A percentile compares a stretch with the other conserved stretches of the same genome.
These are phyloP conservation scores for Drosophila takahashii DNA, from an alignment of 1,140 invertebrate genomes.

Conservation along the genomic window DNA sequence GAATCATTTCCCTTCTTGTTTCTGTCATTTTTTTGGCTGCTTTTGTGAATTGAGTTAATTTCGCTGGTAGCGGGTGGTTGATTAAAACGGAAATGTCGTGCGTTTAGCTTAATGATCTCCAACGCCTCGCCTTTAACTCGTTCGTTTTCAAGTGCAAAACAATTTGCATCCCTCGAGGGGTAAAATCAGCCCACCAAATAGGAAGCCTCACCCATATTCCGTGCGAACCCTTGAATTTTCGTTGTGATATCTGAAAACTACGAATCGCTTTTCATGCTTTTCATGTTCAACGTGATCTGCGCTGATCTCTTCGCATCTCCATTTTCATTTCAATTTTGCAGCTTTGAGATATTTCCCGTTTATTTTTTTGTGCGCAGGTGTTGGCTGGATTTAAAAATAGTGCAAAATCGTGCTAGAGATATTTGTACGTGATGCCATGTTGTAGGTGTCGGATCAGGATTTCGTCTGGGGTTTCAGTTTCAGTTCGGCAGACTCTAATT, in stretches of 20 bases:
- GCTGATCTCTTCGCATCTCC: slow-evolving; percentile 46
- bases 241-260: neutral
- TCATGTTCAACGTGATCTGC: slow-evolving; percentile 72
- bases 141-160: slow-evolving; percentile 56
- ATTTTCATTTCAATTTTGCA: slow-evolving; percentile 53
- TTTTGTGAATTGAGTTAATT: slow-evolving; percentile 53
- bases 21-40: slow-evolving; percentile 36
- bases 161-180: slow-evolving; percentile 44
- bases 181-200: slow-evolving; percentile 26
- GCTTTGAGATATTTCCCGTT: slow-evolving; percentile 13
- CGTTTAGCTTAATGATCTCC: slow-evolving; percentile 65
- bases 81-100: slow-evolving; percentile 79
- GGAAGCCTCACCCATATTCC: slow-evolving; percentile 39
- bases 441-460: slow-evolving; percentile 73
- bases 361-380: slow-evolving; percentile 70
- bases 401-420: slow-evolving; percentile 83
- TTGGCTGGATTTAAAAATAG: slow-evolving; percentile 83
- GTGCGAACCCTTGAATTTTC: slow-evolving; percentile 55
- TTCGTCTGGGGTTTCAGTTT: slow-evolving; percentile 55
- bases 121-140: slow-evolving; percentile 44
- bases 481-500: slow-evolving; percentile 47
- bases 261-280: slow-evolving; percentile 66
- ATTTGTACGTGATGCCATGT: slow-evolving; percentile 84
- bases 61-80: slow-evolving; percentile 72
- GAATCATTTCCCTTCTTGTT: slow-evolving; percentile 15